phyloP scores from a whole-genome alignment of 2,888 invertebrate genomes.

The Oligia fasciuncula region DNA sequence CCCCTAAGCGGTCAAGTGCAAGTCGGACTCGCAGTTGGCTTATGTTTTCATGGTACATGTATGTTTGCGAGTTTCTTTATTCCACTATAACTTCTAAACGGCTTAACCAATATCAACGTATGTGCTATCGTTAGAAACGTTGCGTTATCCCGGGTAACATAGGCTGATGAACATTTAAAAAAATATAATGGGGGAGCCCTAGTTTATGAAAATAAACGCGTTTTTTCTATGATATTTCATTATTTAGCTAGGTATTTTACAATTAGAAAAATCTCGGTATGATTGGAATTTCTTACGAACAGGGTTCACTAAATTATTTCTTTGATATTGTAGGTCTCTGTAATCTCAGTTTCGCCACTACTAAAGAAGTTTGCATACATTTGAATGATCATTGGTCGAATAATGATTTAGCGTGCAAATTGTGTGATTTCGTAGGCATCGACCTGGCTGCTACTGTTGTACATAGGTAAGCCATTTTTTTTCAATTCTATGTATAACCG shows the following conservation, averaged over 20 bases:
- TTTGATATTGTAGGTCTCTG: constrained; percentile 61
- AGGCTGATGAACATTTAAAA: no score
- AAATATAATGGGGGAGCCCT: no score
- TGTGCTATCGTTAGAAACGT: no score
- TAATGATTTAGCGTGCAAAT: constrained; percentile 74
- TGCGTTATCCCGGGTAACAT: no score
- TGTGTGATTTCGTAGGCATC: constrained; percentile 75
- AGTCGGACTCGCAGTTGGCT: no score
- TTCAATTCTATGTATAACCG: neutral
- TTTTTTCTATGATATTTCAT: neutral
- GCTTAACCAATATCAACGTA: no score
- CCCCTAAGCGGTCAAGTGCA: neutral
- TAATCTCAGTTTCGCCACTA: constrained; percentile 22
- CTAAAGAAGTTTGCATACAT: constrained; percentile 41
- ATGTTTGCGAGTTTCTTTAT: no score
- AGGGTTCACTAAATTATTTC: neutral
- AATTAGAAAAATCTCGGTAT: neutral
- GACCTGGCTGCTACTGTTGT: constrained; percentile 77
- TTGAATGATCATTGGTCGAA: constrained; percentile 73
- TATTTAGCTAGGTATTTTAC: neutral
- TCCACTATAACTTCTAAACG: no score
- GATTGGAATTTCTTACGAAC: neutral
- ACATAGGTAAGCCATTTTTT: constrained; percentile 73
- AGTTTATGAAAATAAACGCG: no score
- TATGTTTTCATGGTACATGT: no score